phyloP scores from a whole-genome alignment of 2,888 invertebrate genomes.

The Nasonovia ribisnigri region DNA sequence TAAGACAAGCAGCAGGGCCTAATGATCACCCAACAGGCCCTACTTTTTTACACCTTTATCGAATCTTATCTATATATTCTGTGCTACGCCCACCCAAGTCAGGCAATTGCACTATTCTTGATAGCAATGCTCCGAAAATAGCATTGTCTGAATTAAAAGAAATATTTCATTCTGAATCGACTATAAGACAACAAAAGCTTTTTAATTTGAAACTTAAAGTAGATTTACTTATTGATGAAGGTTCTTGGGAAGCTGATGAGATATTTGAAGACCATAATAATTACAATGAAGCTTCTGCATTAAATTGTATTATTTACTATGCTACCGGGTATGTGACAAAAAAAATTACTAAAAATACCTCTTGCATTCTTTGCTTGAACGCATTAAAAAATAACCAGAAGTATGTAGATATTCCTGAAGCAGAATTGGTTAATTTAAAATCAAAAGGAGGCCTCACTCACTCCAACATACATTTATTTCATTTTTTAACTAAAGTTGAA shows the following conservation, averaged over 20 bases:
- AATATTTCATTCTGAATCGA: slow-evolving; percentile 24
- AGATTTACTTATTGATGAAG: slow-evolving; percentile 24
- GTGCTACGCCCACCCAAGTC: background rate
- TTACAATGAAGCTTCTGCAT: slow-evolving; percentile 2
- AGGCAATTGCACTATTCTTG: background rate
- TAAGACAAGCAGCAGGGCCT: background rate
- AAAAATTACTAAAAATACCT: background rate
- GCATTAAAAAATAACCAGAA: background rate
- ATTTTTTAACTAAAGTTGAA: too few relatives aligned
- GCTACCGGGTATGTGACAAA: background rate
- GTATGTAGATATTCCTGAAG: slow-evolving; percentile 9
- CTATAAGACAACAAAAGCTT: background rate
- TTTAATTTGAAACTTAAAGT: background rate
- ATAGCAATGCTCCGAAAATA: background rate
- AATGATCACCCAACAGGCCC: slow-evolving; percentile 17
- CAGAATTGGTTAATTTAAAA: slow-evolving; percentile 28
- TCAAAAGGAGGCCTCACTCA: background rate
- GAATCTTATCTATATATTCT: slow-evolving; percentile 10
- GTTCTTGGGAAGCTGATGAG: slow-evolving; percentile 20
- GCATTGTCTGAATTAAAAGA: background rate
- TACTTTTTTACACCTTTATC: background rate
- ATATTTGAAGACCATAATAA: slow-evolving; percentile 26
- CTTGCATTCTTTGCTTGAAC: background rate
- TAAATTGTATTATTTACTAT: slow-evolving; percentile 9
- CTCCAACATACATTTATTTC: background rate